phyloP scores from a whole-genome alignment of 2,797 vertebrate species.

The Yasuhikotakia modesta region DNA sequence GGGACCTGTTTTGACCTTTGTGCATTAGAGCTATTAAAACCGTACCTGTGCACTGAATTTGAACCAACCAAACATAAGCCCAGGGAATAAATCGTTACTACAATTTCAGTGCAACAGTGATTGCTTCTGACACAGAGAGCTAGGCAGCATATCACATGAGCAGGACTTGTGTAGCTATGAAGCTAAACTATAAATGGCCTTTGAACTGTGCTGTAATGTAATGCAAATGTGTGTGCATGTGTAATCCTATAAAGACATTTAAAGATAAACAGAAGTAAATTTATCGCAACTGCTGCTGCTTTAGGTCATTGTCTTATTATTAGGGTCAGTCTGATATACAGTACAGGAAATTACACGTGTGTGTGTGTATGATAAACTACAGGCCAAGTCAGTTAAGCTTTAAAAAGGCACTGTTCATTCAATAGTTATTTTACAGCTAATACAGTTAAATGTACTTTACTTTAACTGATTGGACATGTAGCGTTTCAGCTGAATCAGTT shows the following conservation, averaged over 20 bases:
- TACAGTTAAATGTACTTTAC: background rate
- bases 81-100: slow-evolving; percentile 10
- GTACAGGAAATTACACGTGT: background rate
- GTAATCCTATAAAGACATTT: too few species aligned
- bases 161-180: background rate
- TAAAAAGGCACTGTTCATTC: background rate
- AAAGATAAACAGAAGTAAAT: too few species aligned
- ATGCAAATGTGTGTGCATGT: background rate
- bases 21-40: slow-evolving; percentile 42
- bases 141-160: slow-evolving; percentile 4
- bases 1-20: slow-evolving; percentile 45
- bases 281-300: too few species aligned
- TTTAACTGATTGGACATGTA: too few species aligned
- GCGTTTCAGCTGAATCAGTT: too few species aligned
- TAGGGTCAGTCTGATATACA: background rate
- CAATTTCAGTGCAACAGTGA: slow-evolving; percentile 16
- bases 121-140: slow-evolving; percentile 27
- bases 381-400: background rate
- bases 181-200: background rate
- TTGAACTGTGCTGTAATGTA: background rate
- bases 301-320: too few species aligned
- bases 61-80: slow-evolving; percentile 17
- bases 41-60: slow-evolving; percentile 36
- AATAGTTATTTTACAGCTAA: background rate
- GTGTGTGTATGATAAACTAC: background rate